Conservation (phyloP, 1,140 invertebrate species). For the Papilio helenus region DNA sequence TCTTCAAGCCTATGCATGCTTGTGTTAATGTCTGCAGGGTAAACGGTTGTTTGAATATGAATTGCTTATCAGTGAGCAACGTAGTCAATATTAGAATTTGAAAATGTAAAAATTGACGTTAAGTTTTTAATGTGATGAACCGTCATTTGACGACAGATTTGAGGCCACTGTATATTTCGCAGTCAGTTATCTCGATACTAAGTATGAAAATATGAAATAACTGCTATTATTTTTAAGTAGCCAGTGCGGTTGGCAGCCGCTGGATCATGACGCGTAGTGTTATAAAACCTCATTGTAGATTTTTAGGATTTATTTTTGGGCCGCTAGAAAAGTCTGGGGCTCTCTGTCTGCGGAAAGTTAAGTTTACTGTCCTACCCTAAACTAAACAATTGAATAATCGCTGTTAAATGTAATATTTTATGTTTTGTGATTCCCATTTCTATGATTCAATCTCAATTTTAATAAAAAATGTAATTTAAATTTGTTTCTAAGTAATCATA, state of each 20-base stretch:
- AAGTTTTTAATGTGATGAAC: no score
- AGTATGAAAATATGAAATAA: background rate
- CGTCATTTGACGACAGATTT: no score
- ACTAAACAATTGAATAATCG: no score
- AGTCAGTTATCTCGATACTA: background rate
- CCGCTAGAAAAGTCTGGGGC: background rate
- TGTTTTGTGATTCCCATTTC: no score
- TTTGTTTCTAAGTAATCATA: background rate
- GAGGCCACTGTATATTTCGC: no score
- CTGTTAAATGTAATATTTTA: no score
- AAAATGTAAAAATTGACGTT: no score
- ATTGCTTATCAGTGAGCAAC: no score
- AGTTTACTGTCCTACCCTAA: background rate
- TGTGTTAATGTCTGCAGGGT: no score
- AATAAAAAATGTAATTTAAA: background rate
- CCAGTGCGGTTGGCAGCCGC: background rate
- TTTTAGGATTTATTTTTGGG: background rate
- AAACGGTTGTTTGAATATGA: no score
- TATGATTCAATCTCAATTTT: background rate
- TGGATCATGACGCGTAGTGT: background rate
- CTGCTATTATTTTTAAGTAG: background rate
- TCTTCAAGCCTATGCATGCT: no score
- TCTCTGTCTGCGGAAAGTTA: background rate
- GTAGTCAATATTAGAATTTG: no score
- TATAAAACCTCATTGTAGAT: background rate